Conservation (phyloP, 2,888 invertebrate species). For the Barypeithes pellucidus region DNA sequence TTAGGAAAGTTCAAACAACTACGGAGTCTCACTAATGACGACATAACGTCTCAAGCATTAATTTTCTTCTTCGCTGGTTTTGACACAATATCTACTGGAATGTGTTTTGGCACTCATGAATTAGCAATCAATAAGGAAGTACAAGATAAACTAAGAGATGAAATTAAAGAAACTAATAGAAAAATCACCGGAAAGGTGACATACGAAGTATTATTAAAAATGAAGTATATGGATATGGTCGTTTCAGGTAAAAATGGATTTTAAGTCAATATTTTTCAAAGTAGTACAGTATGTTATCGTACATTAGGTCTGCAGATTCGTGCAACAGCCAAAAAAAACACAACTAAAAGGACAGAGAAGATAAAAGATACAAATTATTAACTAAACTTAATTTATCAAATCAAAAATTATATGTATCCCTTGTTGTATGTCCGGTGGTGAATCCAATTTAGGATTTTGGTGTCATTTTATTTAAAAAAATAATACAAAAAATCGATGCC, state of each 20-base stretch:
- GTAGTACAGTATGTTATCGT: no score
- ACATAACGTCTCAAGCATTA: constrained; percentile 74
- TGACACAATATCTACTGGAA: constrained; percentile 69
- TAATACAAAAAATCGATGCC: no score
- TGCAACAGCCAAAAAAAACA: no score
- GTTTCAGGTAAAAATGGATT: constrained; percentile 64
- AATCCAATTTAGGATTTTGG: no score
- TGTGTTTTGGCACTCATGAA: constrained; percentile 73
- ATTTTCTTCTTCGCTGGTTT: constrained; percentile 72
- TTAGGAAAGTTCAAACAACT: constrained; percentile 1
- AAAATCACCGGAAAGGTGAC: constrained; percentile 67
- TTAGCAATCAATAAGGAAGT: constrained; percentile 75
- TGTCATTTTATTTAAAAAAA: no score
- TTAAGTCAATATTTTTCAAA: neutral
- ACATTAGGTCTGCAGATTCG: no score
- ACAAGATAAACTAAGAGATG: constrained; percentile 73
- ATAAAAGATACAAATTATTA: no score
- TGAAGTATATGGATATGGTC: constrained; percentile 78
- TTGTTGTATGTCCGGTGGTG: no score
- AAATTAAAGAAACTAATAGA: constrained; percentile 63
- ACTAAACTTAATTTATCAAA: no score
- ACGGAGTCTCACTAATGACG: constrained; percentile 56
- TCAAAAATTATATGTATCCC: no score
- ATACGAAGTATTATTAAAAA: constrained; percentile 72
- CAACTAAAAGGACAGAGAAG: no score